phyloP scores from a whole-genome alignment of 2,888 invertebrate genomes.

The Odontothrips loti region DNA sequence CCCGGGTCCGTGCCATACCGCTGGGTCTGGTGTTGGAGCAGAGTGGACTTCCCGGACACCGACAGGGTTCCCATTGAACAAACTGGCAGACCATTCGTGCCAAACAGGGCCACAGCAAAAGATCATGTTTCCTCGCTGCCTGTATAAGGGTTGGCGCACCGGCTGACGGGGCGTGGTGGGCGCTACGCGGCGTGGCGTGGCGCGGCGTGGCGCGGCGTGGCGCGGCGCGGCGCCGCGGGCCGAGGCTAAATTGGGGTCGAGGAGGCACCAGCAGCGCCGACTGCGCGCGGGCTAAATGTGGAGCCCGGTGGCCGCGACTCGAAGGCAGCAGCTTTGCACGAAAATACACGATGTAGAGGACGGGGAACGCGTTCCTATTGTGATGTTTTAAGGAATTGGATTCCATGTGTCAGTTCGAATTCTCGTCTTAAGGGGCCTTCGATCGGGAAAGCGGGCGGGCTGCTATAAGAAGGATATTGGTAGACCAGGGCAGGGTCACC shows the following conservation, averaged over 20 bases:
- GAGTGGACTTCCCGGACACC: no score
- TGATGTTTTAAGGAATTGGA: no score
- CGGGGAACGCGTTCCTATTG: no score
- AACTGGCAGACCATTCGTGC: no score
- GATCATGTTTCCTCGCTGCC: slow-evolving; percentile 6
- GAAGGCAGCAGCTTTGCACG: neutral
- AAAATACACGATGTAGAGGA: neutral
- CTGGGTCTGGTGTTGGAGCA: no score
- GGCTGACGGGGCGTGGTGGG: slow-evolving; percentile 2
- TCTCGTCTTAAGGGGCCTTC: no score
- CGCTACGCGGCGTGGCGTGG: neutral
- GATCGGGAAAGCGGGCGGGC: no score
- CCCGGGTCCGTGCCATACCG: no score
- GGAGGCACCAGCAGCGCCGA: slow-evolving; percentile 2
- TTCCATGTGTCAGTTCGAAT: no score
- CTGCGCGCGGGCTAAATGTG: slow-evolving; percentile 8
- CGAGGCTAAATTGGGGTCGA: slow-evolving; percentile 19
- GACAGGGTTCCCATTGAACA: no score
- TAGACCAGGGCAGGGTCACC: no score
- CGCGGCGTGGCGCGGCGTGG: neutral
- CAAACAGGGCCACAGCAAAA: neutral
- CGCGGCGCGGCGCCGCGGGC: neutral
- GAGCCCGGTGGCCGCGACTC: neutral
- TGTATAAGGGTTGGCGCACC: slow-evolving; percentile 5
- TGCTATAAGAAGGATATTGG: no score